phyloP scores from a whole-genome alignment of 2,113 vertebrate genomes.

The Dinomys branickii region DNA sequence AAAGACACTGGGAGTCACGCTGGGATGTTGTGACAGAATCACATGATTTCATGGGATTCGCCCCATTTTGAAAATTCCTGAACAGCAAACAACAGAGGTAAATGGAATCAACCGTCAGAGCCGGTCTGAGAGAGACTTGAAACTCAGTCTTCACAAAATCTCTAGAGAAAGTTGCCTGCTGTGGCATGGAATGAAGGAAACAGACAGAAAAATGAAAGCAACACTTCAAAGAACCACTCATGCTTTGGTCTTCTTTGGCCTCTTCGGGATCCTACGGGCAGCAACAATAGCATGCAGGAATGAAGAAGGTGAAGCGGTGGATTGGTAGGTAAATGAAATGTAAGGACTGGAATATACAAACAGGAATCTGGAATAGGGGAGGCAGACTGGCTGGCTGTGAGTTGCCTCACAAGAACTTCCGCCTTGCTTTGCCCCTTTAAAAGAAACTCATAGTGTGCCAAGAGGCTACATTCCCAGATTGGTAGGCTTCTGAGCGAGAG shows the following conservation, averaged over 20 bases:
- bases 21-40: constrained; percentile 63
- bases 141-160: background rate
- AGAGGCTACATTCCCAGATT: background rate
- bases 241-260: constrained; percentile 71
- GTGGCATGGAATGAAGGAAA: background rate
- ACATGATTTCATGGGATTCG: background rate
- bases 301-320: constrained; percentile 91
- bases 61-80: background rate
- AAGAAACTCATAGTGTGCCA: background rate
- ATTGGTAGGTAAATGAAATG: constrained; percentile 90
- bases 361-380: background rate
- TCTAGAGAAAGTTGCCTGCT: constrained; percentile 34
- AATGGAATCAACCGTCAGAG: constrained; percentile 3
- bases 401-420: background rate
- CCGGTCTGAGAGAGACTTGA: background rate
- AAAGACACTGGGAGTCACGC: constrained; percentile 59
- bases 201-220: constrained; percentile 76
- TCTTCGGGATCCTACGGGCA: constrained; percentile 50
- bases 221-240: background rate
- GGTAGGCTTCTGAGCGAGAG: background rate
- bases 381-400: background rate
- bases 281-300: constrained; percentile 91
- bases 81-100: background rate
- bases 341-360: background rate
- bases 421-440: background rate